Evolutionary conservation across 1,140 invertebrate species (phyloP).

Genomic region (Hycleus cichorii): DNA sequence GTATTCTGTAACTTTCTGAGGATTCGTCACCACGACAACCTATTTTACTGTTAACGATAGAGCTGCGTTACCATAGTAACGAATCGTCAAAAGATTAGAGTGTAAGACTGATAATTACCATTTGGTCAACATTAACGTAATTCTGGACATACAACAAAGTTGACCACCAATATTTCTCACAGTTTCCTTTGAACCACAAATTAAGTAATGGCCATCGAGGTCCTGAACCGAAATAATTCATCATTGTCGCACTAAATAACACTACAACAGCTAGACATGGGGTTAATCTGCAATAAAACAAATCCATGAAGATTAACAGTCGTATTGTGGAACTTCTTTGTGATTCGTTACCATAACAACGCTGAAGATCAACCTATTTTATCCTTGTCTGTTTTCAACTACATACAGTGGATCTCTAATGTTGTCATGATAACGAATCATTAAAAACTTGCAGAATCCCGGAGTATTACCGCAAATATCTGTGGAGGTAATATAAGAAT

Average conservation of each 20-base stretch:
- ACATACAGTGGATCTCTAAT: no score
- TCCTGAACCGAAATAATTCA: conserved; percentile 50
- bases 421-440: no score
- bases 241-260: conserved; percentile 47
- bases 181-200: conserved; percentile 31
- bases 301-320: neutral
- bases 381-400: no score
- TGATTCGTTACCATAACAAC: no score
- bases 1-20: no score
- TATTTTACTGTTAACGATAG: no score
- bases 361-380: no score
- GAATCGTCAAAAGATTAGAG: no score
- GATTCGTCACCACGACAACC: no score
- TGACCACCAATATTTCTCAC: conserved; percentile 48
- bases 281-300: conserved; percentile 48
- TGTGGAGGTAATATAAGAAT: conserved; percentile 25
- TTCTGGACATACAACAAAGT: conserved; percentile 49
- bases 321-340: neutral
- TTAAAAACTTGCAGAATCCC: no score
- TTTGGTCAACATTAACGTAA: conserved; percentile 40
- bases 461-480: conserved; percentile 21
- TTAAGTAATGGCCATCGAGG: conserved; percentile 43
- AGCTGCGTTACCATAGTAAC: no score
- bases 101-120: conserved; percentile 26
- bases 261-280: conserved; percentile 50